phyloP scores from a whole-genome alignment of 1,140 invertebrate genomes.

The Agrypnia vestita region DNA sequence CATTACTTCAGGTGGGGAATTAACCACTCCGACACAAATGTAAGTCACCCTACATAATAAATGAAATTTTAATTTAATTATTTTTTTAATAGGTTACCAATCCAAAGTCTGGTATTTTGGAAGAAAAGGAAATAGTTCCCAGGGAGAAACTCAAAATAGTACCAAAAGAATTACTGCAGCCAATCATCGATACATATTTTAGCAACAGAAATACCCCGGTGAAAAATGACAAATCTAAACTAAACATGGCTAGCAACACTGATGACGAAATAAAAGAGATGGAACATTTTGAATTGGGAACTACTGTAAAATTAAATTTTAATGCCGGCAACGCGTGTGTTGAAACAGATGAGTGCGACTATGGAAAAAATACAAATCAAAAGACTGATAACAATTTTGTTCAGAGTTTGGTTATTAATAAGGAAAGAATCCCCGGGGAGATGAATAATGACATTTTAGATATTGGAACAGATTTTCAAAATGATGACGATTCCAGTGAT shows the following conservation, averaged over 20 bases:
- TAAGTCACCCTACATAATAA: too few relatives aligned
- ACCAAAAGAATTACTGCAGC: slow-evolving; percentile 50
- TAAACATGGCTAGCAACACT: too few relatives aligned
- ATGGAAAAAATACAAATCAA: not conserved
- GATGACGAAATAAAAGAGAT: too few relatives aligned
- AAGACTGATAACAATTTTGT: not conserved
- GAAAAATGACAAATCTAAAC: not conserved
- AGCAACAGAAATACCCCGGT: slow-evolving; percentile 8
- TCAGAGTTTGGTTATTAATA: not conserved
- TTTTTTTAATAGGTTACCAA: slow-evolving; percentile 55
- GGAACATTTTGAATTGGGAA: not conserved
- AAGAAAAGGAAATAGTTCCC: slow-evolving; percentile 58
- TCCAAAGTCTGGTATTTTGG: slow-evolving; percentile 54
- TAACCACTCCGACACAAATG: too few relatives aligned
- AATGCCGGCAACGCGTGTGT: not conserved
- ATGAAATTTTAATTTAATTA: not conserved
- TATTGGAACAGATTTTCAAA: slow-evolving; percentile 3
- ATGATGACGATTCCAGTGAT: slow-evolving; percentile 23
- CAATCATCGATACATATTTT: slow-evolving; percentile 53
- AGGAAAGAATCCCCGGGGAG: too few relatives aligned
- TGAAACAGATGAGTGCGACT: not conserved
- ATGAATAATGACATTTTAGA: slow-evolving; percentile 63
- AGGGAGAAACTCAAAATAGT: slow-evolving; percentile 54
- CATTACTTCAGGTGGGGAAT: too few relatives aligned
- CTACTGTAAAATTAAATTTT: not conserved